Conservation (phyloP, 2,113 vertebrate genomes). For the Hippotragus niger region DNA sequence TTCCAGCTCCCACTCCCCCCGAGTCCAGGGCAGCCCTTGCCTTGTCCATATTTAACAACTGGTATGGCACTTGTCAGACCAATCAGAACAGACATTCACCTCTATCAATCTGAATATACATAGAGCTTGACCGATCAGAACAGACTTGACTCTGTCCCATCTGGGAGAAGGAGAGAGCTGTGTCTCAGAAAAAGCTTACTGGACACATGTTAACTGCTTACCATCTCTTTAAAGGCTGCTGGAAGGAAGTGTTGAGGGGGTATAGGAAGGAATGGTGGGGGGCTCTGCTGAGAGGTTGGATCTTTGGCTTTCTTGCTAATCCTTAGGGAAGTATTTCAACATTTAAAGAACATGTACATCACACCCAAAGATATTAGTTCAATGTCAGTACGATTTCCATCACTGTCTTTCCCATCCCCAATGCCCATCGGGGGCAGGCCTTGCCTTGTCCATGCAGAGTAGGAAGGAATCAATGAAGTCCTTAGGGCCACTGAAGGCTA, state of each 20-base stretch:
- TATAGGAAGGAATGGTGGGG: not conserved
- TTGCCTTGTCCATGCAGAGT: conserved; percentile 77
- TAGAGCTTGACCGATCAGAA: not conserved
- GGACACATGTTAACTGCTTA: not conserved
- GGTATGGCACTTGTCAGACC: not conserved
- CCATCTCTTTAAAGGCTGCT: not conserved
- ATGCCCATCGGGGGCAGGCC: accelerated
- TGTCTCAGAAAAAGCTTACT: not conserved
- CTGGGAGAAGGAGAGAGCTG: not conserved
- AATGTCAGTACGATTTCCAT: not conserved
- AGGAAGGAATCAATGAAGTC: conserved; percentile 87
- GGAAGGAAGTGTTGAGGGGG: not conserved
- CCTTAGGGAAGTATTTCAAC: not conserved
- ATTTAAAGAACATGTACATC: not conserved
- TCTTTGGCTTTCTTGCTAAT: not conserved
- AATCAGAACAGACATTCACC: not conserved
- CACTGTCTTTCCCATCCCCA: not conserved
- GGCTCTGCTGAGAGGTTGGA: no score
- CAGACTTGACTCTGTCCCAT: not conserved
- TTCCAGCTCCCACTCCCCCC: not conserved
- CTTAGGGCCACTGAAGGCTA: conserved; percentile 73
- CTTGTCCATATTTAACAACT: conserved; percentile 68
- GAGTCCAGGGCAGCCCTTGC: conserved; percentile 20
- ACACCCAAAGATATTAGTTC: not conserved
- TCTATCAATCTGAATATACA: no score